Evolutionary conservation across 2,797 vertebrate genomes (phyloP), one percentile per base, ranked within the genome.

Genomic region (Oceanodroma leucorhoa): DNA sequence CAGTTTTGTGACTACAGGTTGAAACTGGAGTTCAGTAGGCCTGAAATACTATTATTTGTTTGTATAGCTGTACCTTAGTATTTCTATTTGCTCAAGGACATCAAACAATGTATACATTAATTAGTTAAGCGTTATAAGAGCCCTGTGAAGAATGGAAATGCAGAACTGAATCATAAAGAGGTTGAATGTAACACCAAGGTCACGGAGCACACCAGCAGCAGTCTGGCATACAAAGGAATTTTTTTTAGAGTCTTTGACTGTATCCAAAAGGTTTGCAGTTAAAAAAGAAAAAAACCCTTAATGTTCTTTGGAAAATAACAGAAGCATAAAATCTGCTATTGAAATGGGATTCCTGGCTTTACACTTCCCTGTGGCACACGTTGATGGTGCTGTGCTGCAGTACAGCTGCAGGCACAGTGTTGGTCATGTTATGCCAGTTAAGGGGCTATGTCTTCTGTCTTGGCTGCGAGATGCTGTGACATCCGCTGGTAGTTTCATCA

Each of bases 281-380:
- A 65, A 45, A 83, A 83, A 81, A 85, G 22, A 72, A 92, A 58
- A 60, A 45, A 4, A 1, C 11, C 26, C 27, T 76, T 76, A 79
- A 23, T 40, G 14, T 71, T 77, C 75, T 77, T 73, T 80, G 38
- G 43, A 88, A 92, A 92, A 84, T 29, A 94, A 83, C n/a, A 67
- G 45, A 83, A 84, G 67, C 87, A 89, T 90, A 89, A 92, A 90
- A 95, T 81, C 27, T 5, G 0, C 38, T 40, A 34, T 0, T 73
- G 65, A 93, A 92, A 95, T 50, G 45, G 84, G 67, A 93, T 89
- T 94, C 50, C 75, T 73, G 66, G 55, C 75, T 83, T 87, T 92
- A 60, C 18, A 7, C 43, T 78, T 92, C 45, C 69, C 48, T 61
- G 45, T 61, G 60, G 75, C 81, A 89, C 18, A 61, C 0, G 1